These are phyloP conservation scores for Phasianus colchicus DNA, from an alignment of 2,113 vertebrate genomes.

Conservation along the genomic window DNA sequence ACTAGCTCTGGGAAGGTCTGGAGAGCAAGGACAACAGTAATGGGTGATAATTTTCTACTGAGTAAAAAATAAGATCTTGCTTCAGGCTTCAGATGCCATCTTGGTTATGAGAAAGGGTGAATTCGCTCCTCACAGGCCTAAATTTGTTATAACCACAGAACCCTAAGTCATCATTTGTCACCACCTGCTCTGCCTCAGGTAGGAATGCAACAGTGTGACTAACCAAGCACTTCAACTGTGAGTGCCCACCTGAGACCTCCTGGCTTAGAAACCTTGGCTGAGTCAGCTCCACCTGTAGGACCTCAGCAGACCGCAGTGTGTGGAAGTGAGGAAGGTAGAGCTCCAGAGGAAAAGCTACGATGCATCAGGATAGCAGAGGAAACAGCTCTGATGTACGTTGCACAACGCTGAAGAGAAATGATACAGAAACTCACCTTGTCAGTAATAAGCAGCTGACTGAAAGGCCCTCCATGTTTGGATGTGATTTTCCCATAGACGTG, in stretches of 20 bases:
- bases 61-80: neutral
- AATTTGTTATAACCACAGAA: neutral
- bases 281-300: neutral
- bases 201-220: neutral
- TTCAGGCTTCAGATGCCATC: neutral
- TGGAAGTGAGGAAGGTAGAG: neutral
- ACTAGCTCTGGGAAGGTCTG: neutral
- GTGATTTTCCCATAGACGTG: slow-evolving; percentile 50
- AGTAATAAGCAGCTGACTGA: slow-evolving; percentile 11
- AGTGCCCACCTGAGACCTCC: neutral
- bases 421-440: slow-evolving; percentile 31
- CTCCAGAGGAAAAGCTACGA: neutral
- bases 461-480: slow-evolving; percentile 2
- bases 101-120: neutral
- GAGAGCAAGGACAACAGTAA: neutral
- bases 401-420: neutral
- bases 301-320: neutral
- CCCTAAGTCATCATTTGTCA: neutral
- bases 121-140: neutral
- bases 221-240: neutral
- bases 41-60: neutral
- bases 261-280: neutral
- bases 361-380: neutral
- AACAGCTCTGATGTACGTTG: neutral
- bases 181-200: neutral